These are phyloP conservation scores for Clarias macrocephalus DNA, from an alignment of 2,113 vertebrate genomes.

Conservation along the genomic window DNA sequence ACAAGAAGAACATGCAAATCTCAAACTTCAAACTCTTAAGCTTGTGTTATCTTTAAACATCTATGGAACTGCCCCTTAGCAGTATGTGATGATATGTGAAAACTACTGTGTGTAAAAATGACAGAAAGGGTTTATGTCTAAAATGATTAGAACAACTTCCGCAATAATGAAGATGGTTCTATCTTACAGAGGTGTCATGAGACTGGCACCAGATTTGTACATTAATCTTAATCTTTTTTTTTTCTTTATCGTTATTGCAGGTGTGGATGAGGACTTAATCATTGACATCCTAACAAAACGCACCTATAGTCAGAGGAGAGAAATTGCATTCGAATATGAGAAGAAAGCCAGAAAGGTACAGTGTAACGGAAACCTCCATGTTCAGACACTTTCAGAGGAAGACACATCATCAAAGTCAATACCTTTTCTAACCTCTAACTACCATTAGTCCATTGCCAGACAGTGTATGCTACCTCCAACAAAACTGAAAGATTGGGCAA, in stretches of 20 bases:
- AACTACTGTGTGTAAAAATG: not conserved
- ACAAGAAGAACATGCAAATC: not conserved
- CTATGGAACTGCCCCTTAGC: not conserved
- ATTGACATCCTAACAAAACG: constrained; percentile 89
- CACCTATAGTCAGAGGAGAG: constrained; percentile 86
- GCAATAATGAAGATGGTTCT: not conserved
- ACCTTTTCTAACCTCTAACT: too few relatives aligned
- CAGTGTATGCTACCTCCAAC: too few relatives aligned
- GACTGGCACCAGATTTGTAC: not conserved
- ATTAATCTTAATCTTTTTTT: not conserved
- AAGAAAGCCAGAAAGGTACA: constrained; percentile 89
- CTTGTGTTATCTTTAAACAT: not conserved
- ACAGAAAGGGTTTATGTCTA: not conserved
- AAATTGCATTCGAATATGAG: constrained; percentile 92
- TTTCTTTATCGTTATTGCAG: constrained; percentile 61
- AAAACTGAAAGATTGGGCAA: too few relatives aligned
- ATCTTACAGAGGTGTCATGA: not conserved
- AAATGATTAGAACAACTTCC: not conserved
- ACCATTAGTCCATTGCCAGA: too few relatives aligned
- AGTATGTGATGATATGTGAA: not conserved
- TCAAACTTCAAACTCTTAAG: not conserved
- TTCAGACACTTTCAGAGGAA: too few relatives aligned
- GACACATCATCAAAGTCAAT: too few relatives aligned
- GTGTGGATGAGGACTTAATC: constrained; percentile 93
- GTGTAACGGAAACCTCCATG: not conserved